phyloP scores from a whole-genome alignment of 2,797 vertebrate species.

The Acropternis orthonyx region DNA sequence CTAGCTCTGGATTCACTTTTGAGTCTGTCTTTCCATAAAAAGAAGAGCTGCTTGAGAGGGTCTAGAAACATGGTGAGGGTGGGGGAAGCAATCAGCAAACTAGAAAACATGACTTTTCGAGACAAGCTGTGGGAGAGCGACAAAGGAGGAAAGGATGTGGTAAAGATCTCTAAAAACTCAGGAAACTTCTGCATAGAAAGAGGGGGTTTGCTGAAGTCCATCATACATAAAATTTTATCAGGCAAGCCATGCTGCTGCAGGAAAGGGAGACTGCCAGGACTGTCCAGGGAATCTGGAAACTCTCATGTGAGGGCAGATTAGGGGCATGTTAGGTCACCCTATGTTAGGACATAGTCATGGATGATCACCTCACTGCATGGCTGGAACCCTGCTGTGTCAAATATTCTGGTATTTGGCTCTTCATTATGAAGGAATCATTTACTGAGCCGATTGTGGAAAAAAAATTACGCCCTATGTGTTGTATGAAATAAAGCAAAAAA shows the following conservation, averaged over 20 bases:
- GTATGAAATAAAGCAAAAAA: neutral
- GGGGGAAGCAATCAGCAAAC: neutral
- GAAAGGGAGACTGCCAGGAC: neutral
- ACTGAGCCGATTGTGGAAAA: neutral
- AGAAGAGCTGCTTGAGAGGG: neutral
- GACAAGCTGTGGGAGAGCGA: accelerated
- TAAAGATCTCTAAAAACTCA: neutral
- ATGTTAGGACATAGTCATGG: neutral
- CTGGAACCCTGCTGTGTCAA: neutral
- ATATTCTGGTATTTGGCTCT: neutral
- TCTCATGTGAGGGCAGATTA: neutral
- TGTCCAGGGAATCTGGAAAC: neutral
- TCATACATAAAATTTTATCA: neutral
- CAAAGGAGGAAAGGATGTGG: neutral
- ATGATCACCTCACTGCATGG: neutral
- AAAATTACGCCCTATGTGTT: neutral
- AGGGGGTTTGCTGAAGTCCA: neutral
- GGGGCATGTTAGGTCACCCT: neutral
- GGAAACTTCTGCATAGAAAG: neutral
- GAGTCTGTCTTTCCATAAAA: neutral
- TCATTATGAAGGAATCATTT: neutral
- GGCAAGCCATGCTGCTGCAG: neutral
- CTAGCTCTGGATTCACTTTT: neutral
- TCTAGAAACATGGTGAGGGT: neutral
- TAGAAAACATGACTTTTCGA: neutral